These are phyloP conservation scores for Bombus sylvicola DNA, from an alignment of 1,140 invertebrate species.

Conservation along the genomic window DNA sequence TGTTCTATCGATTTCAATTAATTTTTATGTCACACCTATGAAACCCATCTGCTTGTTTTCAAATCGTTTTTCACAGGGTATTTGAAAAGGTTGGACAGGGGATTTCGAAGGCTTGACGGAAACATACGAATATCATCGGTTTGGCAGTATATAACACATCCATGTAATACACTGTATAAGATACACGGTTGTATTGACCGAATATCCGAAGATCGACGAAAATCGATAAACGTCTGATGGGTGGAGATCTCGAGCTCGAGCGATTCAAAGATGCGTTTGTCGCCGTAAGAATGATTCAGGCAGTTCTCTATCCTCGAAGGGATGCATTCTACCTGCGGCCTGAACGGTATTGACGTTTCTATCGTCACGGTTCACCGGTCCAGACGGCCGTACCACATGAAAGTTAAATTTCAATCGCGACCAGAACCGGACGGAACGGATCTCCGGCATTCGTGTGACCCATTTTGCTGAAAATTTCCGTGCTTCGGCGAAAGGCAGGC, in stretches of 20 bases:
- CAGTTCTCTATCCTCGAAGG: background rate
- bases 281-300: constrained; percentile 1
- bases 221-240: background rate
- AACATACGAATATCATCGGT: too few species aligned
- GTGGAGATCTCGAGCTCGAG: background rate
- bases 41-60: too few species aligned
- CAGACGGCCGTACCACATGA: background rate
- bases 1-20: too few species aligned
- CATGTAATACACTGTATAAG: background rate
- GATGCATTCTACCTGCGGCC: background rate
- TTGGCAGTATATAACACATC: too few species aligned
- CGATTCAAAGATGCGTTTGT: background rate
- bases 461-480: constrained; percentile 20
- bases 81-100: too few species aligned
- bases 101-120: too few species aligned
- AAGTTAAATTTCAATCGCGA: constrained; percentile 32
- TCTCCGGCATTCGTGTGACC: constrained; percentile 10
- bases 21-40: too few species aligned
- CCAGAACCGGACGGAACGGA: background rate
- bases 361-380: constrained; percentile 19
- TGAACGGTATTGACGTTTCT: constrained; percentile 14
- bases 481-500: background rate
- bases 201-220: background rate
- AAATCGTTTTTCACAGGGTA: too few species aligned
- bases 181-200: background rate